These are phyloP conservation scores for Sphaerodactylus townsendi DNA, from an alignment of 2,113 vertebrate species.

Conservation along the genomic window DNA sequence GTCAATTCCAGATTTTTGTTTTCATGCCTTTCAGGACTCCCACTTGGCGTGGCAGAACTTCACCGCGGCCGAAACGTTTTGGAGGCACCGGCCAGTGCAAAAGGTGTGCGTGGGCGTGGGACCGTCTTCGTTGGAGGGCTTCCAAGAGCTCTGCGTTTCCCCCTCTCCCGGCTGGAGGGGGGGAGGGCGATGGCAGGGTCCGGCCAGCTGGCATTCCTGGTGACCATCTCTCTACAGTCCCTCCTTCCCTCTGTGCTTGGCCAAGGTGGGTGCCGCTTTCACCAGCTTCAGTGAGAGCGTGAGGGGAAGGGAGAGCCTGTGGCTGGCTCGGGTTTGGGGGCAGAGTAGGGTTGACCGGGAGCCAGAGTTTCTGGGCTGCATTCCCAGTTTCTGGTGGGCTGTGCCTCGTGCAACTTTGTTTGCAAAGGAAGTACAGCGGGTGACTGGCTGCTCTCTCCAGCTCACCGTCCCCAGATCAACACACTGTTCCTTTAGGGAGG, in stretches of 20 bases:
- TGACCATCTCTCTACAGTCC: neutral
- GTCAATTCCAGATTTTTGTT: neutral
- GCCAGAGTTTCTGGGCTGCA: neutral
- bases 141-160: neutral
- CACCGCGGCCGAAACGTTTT: neutral
- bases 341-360: neutral
- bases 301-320: too few species aligned
- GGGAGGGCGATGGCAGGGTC: slow-evolving; percentile 4
- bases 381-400: neutral
- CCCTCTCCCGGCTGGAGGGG: slow-evolving; percentile 7
- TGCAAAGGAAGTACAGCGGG: neutral
- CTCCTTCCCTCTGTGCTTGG: neutral
- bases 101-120: neutral
- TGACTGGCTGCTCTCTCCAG: neutral
- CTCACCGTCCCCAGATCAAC: too few species aligned
- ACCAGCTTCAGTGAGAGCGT: neutral
- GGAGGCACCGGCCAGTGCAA: neutral
- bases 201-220: neutral
- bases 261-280: slow-evolving; percentile 5
- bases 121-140: neutral
- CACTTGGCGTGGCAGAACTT: neutral
- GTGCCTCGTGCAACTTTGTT: neutral
- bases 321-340: neutral
- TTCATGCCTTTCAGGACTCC: neutral
- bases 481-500: neutral